phyloP scores from a whole-genome alignment of 2,797 vertebrate genomes.

The Tamandua tetradactyla region DNA sequence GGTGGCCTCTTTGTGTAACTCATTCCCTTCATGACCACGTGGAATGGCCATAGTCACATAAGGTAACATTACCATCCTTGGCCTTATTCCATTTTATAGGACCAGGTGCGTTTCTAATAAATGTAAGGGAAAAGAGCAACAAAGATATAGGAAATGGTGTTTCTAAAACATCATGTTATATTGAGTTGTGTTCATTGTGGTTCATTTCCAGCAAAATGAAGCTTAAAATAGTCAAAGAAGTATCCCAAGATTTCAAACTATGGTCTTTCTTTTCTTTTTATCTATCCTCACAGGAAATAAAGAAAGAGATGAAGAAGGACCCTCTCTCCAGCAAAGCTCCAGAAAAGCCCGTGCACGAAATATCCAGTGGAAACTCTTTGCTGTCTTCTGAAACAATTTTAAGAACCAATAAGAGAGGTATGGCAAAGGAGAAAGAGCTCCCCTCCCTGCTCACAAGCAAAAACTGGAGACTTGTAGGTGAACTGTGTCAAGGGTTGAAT shows the following conservation, averaged over 20 bases:
- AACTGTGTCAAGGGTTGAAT: conserved; percentile 45
- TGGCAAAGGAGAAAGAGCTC: neutral
- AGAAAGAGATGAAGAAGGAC: conserved; percentile 95
- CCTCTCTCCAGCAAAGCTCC: conserved; percentile 86
- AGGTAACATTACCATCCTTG: neutral
- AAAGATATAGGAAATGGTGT: conserved; percentile 34
- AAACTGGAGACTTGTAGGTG: neutral
- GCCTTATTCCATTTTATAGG: conserved; percentile 7
- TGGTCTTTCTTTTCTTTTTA: conserved; percentile 59
- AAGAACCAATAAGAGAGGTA: conserved; percentile 94
- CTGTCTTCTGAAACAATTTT: conserved; percentile 91
- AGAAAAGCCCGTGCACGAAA: conserved; percentile 90
- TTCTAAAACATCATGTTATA: conserved; percentile 23
- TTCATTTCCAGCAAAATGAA: conserved; percentile 61
- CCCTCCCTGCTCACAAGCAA: neutral
- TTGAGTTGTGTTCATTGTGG: conserved; percentile 17
- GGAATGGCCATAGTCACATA: neutral
- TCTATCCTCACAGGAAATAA: conserved; percentile 91
- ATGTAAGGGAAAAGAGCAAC: neutral
- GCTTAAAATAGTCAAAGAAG: conserved; percentile 64
- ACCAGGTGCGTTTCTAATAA: neutral
- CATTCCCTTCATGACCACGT: neutral
- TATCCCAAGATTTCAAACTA: conserved; percentile 44
- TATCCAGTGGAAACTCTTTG: conserved; percentile 92
- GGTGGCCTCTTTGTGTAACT: neutral